Percentiles rank a stretch among this genome's conserved stretches.
Conservation (phyloP, 30 jellyfish, hydroid and myxozoan genomes). For the Nemopilema nomurai region DNA sequence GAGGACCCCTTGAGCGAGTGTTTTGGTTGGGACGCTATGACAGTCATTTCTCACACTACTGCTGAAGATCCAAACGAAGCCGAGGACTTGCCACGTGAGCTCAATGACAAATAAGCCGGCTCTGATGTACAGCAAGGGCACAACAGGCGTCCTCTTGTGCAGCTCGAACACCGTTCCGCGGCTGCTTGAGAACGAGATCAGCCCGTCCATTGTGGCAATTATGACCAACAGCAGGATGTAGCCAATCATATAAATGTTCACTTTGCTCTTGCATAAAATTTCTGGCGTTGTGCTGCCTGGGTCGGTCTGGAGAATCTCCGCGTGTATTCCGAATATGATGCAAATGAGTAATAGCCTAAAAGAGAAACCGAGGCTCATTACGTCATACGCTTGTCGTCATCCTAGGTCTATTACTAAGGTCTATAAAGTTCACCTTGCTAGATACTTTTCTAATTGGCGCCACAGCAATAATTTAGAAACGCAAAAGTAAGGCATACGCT, state of each 20-base stretch:
- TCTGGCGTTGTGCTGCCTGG: constrained; percentile 25
- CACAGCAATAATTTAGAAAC: too few species aligned
- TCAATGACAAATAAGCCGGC: constrained; percentile 61
- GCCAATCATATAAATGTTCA: constrained; percentile 67
- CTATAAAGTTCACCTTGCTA: too few species aligned
- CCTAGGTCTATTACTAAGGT: too few species aligned
- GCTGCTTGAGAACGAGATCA: constrained; percentile 77
- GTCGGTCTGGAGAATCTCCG: constrained; percentile 8
- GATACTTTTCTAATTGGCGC: too few species aligned
- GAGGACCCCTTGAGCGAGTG: constrained; percentile 73
- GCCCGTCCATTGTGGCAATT: constrained; percentile 53
- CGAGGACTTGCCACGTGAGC: constrained; percentile 63
- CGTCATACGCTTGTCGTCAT: neutral
- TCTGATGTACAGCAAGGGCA: constrained; percentile 72
- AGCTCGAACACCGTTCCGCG: constrained; percentile 83
- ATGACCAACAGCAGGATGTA: constrained; percentile 60
- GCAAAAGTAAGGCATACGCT: too few species aligned
- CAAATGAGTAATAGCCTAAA: constrained; percentile 50
- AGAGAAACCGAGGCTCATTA: neutral
- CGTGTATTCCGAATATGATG: constrained; percentile 54
- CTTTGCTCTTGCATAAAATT: constrained; percentile 47
- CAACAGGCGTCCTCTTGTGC: constrained; percentile 67
- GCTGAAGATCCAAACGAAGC: constrained; percentile 61
- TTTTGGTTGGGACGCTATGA: constrained; percentile 42
- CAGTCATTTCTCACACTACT: constrained; percentile 40